phyloP scores from a whole-genome alignment of 1,140 invertebrate species.

The Bursaphelenchus mucronatus region DNA sequence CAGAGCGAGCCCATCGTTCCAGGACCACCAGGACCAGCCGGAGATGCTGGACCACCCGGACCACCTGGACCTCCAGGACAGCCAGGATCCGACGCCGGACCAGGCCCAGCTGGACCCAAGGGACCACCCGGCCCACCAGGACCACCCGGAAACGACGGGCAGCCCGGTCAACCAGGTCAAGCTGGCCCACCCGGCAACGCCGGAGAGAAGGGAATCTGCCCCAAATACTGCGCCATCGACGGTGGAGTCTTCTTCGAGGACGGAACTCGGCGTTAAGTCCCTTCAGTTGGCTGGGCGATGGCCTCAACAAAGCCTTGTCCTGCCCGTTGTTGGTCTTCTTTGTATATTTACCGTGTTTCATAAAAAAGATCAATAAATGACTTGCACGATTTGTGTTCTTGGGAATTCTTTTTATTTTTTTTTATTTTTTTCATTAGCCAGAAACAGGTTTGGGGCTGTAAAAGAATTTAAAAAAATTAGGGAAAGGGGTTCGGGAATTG shows the following conservation, averaged over 20 bases:
- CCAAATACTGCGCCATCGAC: slow-evolving; percentile 58
- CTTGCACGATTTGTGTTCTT: too few relatives aligned
- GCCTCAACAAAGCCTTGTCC: too few relatives aligned
- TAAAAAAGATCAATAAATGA: too few relatives aligned
- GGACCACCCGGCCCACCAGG: slow-evolving; percentile 24
- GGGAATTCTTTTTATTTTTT: too few relatives aligned
- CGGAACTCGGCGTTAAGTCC: slow-evolving; percentile 47
- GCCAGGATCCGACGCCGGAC: slow-evolving; percentile 31
- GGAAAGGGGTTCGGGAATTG: too few relatives aligned
- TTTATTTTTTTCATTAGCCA: too few relatives aligned
- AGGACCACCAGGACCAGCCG: slow-evolving; percentile 28
- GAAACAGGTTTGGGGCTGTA: too few relatives aligned
- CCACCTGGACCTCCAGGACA: slow-evolving; percentile 28
- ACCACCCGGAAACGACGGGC: slow-evolving; percentile 7
- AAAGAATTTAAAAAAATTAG: too few relatives aligned
- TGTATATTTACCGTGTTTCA: too few relatives aligned
- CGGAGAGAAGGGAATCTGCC: slow-evolving; percentile 58
- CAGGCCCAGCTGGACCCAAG: slow-evolving; percentile 31
- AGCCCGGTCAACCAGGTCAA: slow-evolving; percentile 23
- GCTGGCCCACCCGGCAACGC: slow-evolving; percentile 24
- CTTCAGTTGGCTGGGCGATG: too few relatives aligned
- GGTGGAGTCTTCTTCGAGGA: slow-evolving; percentile 60
- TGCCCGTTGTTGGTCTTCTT: too few relatives aligned
- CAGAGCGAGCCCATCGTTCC: slow-evolving; percentile 11
- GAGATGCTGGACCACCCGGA: slow-evolving; percentile 34